These are phyloP conservation scores for Volucella inflata DNA, from an alignment of 2,888 invertebrate genomes.

Conservation along the genomic window DNA sequence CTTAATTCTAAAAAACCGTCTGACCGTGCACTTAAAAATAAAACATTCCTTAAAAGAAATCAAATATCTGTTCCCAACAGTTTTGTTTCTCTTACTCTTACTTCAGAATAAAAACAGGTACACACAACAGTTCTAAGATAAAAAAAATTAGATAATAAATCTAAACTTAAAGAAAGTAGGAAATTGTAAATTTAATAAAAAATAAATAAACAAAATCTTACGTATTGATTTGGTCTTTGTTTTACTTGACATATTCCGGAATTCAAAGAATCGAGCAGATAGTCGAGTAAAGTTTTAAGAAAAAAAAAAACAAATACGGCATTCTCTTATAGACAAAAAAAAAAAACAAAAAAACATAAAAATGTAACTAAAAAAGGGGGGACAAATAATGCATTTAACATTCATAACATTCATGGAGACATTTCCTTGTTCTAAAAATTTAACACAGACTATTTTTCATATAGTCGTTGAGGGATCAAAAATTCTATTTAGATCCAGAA, in stretches of 20 bases:
- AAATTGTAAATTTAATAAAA: not conserved
- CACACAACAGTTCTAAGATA: slow-evolving; percentile 47
- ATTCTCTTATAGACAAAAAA: slow-evolving; percentile 54
- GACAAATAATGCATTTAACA: too few species aligned
- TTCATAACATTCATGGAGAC: slow-evolving; percentile 6
- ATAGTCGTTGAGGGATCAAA: slow-evolving; percentile 56
- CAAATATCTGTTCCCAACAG: slow-evolving; percentile 56
- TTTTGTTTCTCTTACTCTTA: slow-evolving; percentile 20
- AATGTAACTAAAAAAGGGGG: not conserved
- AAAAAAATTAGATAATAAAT: slow-evolving; percentile 23
- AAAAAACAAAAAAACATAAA: slow-evolving; percentile 40
- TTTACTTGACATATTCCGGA: slow-evolving; percentile 62
- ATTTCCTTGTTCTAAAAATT: slow-evolving; percentile 4
- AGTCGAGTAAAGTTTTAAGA: slow-evolving; percentile 31
- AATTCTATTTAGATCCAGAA: not conserved
- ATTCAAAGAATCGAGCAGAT: slow-evolving; percentile 62
- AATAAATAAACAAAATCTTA: slow-evolving; percentile 8
- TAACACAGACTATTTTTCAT: slow-evolving; percentile 61
- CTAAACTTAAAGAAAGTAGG: slow-evolving; percentile 57
- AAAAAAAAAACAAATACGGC: slow-evolving; percentile 48
- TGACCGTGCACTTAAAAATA: slow-evolving; percentile 12
- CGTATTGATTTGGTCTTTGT: slow-evolving; percentile 40
- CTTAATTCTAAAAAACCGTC: too few species aligned
- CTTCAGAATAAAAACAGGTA: slow-evolving; percentile 2
- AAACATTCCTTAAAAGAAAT: slow-evolving; percentile 5